phyloP scores from a whole-genome alignment of 2,113 vertebrate species.

The Tapirus terrestris region DNA sequence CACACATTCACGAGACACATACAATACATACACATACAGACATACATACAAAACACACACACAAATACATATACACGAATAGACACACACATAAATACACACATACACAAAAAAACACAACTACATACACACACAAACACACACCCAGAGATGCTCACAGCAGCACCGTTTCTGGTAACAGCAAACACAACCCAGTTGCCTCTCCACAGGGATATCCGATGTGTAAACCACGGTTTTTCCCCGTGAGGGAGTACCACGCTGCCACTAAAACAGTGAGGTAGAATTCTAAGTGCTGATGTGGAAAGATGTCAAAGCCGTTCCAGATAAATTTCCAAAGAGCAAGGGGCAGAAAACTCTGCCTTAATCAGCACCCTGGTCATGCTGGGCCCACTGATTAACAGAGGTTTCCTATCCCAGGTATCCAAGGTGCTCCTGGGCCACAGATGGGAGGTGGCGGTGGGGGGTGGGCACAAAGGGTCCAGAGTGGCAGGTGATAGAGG shows the following conservation, averaged over 20 bases:
- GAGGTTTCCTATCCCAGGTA: not conserved
- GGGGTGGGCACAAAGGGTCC: not conserved
- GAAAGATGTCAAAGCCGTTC: not conserved
- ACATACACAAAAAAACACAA: not conserved
- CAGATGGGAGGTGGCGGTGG: not conserved
- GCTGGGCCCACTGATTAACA: accelerated
- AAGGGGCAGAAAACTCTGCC: not conserved
- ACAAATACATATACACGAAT: not conserved
- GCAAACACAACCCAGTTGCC: not conserved
- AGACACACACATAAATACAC: not conserved
- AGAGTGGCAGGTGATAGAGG: not conserved
- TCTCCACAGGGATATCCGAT: not conserved
- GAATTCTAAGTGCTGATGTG: accelerated
- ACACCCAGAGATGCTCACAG: not conserved
- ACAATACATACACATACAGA: not conserved
- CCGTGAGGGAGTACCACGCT: accelerated
- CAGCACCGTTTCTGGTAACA: accelerated
- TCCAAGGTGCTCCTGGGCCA: not conserved
- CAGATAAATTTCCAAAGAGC: not conserved
- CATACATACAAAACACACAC: not conserved
- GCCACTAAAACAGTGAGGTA: not conserved
- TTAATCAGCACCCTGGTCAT: too few relatives aligned
- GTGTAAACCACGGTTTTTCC: accelerated
- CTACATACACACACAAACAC: not conserved
- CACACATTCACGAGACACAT: not conserved